Evolutionary conservation across 2,888 invertebrate species (phyloP).

Genomic region (Romanomermis culicivorax): DNA sequence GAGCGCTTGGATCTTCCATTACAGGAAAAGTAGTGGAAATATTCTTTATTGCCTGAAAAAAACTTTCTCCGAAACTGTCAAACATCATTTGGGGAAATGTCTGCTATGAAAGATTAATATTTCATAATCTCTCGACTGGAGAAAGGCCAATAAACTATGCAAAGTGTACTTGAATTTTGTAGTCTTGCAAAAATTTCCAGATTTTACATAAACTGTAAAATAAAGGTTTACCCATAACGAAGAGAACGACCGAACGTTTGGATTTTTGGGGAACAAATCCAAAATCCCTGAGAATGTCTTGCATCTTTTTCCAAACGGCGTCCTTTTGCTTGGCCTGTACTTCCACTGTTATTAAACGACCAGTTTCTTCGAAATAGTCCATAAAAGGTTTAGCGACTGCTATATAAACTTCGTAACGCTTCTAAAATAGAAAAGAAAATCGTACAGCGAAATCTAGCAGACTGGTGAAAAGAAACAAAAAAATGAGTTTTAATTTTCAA

Average conservation of each 20-base stretch:
- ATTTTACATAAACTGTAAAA: neutral
- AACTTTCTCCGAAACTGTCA: too few relatives aligned
- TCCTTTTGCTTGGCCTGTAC: slow-evolving; percentile 11
- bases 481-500: too few relatives aligned
- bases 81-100: too few relatives aligned
- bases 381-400: slow-evolving; percentile 22
- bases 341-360: slow-evolving; percentile 18
- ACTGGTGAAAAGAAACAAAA: too few relatives aligned
- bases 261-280: neutral
- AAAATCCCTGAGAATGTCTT: slow-evolving; percentile 3
- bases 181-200: neutral
- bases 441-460: neutral
- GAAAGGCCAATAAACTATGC: too few relatives aligned
- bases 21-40: too few relatives aligned
- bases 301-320: neutral
- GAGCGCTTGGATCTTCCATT: too few relatives aligned
- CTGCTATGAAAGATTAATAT: too few relatives aligned
- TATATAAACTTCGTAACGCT: slow-evolving; percentile 20
- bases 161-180: neutral
- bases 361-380: slow-evolving; percentile 18
- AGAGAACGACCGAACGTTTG: slow-evolving; percentile 15
- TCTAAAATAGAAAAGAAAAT: slow-evolving; percentile 16
- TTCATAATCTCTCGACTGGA: too few relatives aligned
- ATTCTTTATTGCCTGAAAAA: too few relatives aligned
- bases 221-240: slow-evolving; percentile 13